Evolutionary conservation across 1,140 invertebrate genomes (phyloP).

Genomic region (Drosophila ironensis): DNA sequence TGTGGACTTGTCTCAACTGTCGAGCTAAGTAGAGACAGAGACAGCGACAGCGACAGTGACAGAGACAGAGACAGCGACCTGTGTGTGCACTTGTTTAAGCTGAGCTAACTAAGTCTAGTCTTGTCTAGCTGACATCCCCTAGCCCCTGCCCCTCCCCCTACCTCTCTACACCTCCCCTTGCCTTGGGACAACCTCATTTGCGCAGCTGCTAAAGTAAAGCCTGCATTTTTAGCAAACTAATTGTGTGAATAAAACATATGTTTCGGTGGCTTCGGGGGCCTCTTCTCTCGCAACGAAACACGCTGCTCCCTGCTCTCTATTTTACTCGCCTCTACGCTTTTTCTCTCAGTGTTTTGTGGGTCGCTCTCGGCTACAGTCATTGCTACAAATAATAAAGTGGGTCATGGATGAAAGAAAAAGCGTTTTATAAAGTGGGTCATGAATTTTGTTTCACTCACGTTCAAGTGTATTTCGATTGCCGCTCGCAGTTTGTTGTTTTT

Average conservation of each 20-base stretch:
- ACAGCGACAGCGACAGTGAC: too few species aligned
- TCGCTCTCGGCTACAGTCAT: slow-evolving; percentile 50
- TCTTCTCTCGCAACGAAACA: slow-evolving; percentile 1
- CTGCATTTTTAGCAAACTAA: slow-evolving; percentile 73
- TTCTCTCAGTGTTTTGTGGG: slow-evolving; percentile 15
- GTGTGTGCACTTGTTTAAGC: slow-evolving; percentile 18
- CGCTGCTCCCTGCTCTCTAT: slow-evolving; percentile 8
- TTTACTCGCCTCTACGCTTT: slow-evolving; percentile 2
- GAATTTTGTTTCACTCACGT: slow-evolving; percentile 81
- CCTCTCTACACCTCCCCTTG: background rate
- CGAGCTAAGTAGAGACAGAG: background rate
- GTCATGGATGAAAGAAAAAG: slow-evolving; percentile 82
- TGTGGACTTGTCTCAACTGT: slow-evolving; percentile 1
- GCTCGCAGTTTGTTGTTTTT: slow-evolving; percentile 45
- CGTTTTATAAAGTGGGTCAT: slow-evolving; percentile 81
- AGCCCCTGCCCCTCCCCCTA: background rate
- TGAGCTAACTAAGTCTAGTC: slow-evolving; percentile 34
- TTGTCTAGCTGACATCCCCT: slow-evolving; percentile 8
- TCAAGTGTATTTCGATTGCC: slow-evolving; percentile 81
- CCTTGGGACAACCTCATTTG: slow-evolving; percentile 38
- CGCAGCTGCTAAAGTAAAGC: slow-evolving; percentile 58
- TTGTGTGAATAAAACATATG: slow-evolving; percentile 75
- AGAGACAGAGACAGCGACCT: background rate
- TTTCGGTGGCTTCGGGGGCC: slow-evolving; percentile 24
- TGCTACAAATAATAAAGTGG: slow-evolving; percentile 79